A percentile compares a stretch with the other conserved stretches of the same genome.
Evolutionary conservation across 1,140 invertebrate genomes (phyloP).

Genomic region (Trichogramma pretiosum): DNA sequence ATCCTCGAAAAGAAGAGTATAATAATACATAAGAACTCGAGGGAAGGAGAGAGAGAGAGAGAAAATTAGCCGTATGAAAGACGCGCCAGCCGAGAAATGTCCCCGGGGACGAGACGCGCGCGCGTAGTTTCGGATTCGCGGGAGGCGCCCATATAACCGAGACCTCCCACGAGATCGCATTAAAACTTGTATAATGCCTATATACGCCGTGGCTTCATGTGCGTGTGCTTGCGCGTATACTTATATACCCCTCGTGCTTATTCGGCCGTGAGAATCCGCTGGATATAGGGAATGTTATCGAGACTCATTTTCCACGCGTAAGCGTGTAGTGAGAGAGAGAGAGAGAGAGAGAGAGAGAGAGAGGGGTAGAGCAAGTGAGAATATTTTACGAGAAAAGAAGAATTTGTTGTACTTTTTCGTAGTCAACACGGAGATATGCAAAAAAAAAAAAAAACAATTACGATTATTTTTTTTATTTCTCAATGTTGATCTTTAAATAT

Average conservation of each 20-base stretch:
- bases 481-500: too few relatives aligned
- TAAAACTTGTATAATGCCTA: conserved; percentile 18
- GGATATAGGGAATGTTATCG: too few relatives aligned
- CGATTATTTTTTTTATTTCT: too few relatives aligned
- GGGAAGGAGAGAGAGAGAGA: conserved; percentile 12
- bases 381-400: neutral
- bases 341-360: conserved; percentile 2
- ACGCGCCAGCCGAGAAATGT: neutral
- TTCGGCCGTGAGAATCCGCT: conserved; percentile 3
- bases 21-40: too few relatives aligned
- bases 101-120: conserved; percentile 10
- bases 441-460: too few relatives aligned
- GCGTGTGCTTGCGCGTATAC: too few relatives aligned
- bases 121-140: neutral
- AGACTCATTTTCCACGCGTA: too few relatives aligned
- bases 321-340: conserved; percentile 11
- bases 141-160: neutral
- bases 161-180: conserved; percentile 11
- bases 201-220: conserved; percentile 2
- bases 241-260: too few relatives aligned
- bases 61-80: neutral
- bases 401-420: neutral
- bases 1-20: too few relatives aligned
- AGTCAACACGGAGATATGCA: neutral
- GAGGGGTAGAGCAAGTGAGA: neutral